phyloP scores from a whole-genome alignment of 2,888 invertebrate genomes.

The Coecobrya sp. region DNA sequence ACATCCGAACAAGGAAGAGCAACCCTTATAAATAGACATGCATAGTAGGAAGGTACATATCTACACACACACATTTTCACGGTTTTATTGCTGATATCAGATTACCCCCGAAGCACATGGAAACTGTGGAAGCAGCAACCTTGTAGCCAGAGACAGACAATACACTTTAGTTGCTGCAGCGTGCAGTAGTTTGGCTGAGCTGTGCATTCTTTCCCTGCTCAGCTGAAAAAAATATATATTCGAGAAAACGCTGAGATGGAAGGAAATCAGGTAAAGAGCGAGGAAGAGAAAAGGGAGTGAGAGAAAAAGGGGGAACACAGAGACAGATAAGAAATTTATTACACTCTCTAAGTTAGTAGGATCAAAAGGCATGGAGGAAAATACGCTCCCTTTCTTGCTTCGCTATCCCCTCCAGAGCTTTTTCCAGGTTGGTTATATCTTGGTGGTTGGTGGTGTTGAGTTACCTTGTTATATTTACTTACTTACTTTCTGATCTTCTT shows the following conservation, averaged over 20 bases:
- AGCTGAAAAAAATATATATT: background rate
- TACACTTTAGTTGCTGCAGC: background rate
- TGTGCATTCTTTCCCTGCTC: background rate
- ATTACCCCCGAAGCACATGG: constrained; percentile 65
- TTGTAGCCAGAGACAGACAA: background rate
- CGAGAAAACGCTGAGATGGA: constrained; percentile 22
- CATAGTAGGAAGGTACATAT: background rate
- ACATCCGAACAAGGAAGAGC: background rate
- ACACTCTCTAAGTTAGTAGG: constrained; percentile 58
- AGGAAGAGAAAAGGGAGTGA: background rate
- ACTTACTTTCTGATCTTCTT: background rate
- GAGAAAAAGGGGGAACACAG: constrained; percentile 26
- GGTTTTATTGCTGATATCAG: constrained; percentile 33
- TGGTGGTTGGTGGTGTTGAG: constrained; percentile 49
- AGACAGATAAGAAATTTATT: constrained; percentile 79
- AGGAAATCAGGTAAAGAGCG: constrained; percentile 63
- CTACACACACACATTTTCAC: background rate
- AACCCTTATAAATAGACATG: background rate
- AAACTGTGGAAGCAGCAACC: background rate
- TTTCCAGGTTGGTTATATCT: background rate
- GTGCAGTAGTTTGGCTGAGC: constrained; percentile 17
- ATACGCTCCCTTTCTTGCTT: constrained; percentile 31
- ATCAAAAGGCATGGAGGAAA: constrained; percentile 55
- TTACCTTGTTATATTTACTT: background rate
- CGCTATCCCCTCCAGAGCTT: constrained; percentile 69